These are phyloP conservation scores for Solea senegalensis DNA, from an alignment of 2,113 vertebrate species.

Conservation along the genomic window DNA sequence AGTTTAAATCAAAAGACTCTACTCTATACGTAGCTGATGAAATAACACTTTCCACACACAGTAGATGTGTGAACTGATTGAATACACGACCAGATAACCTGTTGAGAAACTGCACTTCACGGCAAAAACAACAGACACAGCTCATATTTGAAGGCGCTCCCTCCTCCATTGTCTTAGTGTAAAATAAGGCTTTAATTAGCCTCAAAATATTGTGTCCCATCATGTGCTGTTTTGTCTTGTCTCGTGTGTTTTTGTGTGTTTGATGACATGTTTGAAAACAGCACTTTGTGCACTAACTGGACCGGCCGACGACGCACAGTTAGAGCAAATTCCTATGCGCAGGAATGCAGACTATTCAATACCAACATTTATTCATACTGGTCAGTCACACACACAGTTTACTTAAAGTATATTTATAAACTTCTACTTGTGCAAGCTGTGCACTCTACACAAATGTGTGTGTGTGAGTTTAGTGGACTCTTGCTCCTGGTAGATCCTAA, in stretches of 20 bases:
- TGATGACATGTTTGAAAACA: conserved; percentile 51
- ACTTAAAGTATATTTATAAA: too few species aligned
- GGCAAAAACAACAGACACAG: too few species aligned
- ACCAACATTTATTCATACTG: not conserved
- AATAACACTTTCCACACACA: too few species aligned
- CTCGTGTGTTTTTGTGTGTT: conserved; percentile 10
- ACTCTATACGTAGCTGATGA: too few species aligned
- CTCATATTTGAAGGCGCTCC: too few species aligned
- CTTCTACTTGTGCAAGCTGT: too few species aligned
- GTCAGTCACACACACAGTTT: not conserved
- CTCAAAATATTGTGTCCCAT: conserved; percentile 41
- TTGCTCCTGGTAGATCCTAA: too few species aligned
- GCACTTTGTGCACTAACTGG: conserved; percentile 1
- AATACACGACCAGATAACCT: too few species aligned
- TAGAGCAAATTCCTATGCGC: not conserved
- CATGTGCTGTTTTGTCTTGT: conserved; percentile 1
- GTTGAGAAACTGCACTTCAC: too few species aligned
- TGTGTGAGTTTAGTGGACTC: not conserved
- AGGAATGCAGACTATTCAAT: not conserved
- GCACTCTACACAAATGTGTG: not conserved
- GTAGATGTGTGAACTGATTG: too few species aligned
- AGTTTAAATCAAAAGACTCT: too few species aligned
- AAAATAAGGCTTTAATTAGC: conserved; percentile 39
- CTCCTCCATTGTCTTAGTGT: not conserved
- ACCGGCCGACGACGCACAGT: not conserved